Conservation (phyloP, 1,140 invertebrate genomes). For the Drosophila orena region DNA sequence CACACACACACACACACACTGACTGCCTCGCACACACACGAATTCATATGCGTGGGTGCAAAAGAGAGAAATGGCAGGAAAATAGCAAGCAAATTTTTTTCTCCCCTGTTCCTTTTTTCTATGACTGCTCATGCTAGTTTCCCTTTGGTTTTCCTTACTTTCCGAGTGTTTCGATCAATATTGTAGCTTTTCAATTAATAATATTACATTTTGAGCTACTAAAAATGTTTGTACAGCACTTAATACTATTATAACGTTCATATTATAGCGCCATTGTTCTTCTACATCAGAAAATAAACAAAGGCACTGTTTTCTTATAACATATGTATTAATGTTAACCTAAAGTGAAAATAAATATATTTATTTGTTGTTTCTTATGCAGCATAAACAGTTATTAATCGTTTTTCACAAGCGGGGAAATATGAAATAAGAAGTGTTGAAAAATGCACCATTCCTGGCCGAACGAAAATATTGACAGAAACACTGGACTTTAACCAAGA, state of each 20-base stretch:
- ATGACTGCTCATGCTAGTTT: slow-evolving; percentile 7
- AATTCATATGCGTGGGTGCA: slow-evolving; percentile 5
- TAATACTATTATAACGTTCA: too few relatives aligned
- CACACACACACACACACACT: too few relatives aligned
- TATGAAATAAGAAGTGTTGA: background rate
- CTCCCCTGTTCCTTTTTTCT: slow-evolving; percentile 14
- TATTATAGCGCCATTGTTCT: too few relatives aligned
- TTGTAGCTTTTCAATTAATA: background rate
- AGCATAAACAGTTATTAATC: too few relatives aligned
- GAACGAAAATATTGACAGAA: slow-evolving; percentile 28
- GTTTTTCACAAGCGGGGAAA: background rate
- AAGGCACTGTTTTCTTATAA: background rate
- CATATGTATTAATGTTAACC: too few relatives aligned
- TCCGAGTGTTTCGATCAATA: background rate
- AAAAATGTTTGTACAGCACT: background rate
- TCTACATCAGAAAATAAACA: too few relatives aligned
- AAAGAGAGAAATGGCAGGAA: slow-evolving; percentile 11
- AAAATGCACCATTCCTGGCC: background rate
- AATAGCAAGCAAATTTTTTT: background rate
- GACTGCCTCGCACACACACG: slow-evolving; percentile 17
- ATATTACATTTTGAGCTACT: too few relatives aligned
- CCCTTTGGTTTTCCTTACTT: background rate
- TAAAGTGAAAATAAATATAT: background rate
- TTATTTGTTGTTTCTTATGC: background rate
- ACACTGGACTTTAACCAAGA: slow-evolving; percentile 22